Evolutionary conservation across 2,888 invertebrate species (phyloP), one percentile per base, ranked within the genome.

Genomic region (Hydrotaea diabolus): DNA sequence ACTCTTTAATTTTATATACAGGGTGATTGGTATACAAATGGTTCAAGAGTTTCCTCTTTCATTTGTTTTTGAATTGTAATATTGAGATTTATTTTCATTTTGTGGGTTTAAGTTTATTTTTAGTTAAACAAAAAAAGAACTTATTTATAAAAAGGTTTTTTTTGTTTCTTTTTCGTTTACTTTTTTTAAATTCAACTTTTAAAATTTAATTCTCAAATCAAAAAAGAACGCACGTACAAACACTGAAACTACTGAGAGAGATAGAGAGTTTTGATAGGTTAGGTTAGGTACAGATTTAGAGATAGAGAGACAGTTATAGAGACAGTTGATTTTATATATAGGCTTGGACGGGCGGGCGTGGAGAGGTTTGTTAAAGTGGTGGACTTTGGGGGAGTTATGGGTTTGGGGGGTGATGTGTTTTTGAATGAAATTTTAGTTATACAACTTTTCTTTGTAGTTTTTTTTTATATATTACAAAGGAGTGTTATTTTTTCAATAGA

Each of bases 161-260:
- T 49, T 26, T 23, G 13, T 43, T 62, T 62, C 46, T 46, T 59
- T 0, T 59, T 57, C 15, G 46, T 31, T 59, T 69, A 43, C 31
- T 62, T 82, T 78, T 66, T 43, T 57, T 66, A 26, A 83, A 62
- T 46, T 77, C n/a, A 53, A 71, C 53, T 49, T 75, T 57, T 59
- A 78, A 66, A 75, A 72, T 77, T 77, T 77, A 57, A 57, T 69
- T 77, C 69, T 77, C 69, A 69, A 69, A 69, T 69, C 69, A 80
- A 80, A 75, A 72, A 75, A 31, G 78, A 84, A 84, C 84, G 84
- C 84, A 84, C 84, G 84, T 84, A 81, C 81, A 84, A 84, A 84
- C 84, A 84, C 84, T 84, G 84, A 84, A 84, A 84, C 84, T 84
- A 84, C 84, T 81, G 78, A 81, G 71, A 81, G 71, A 81, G 84